phyloP scores from a whole-genome alignment of 2,113 vertebrate species.

The Nematolebias whitei region DNA sequence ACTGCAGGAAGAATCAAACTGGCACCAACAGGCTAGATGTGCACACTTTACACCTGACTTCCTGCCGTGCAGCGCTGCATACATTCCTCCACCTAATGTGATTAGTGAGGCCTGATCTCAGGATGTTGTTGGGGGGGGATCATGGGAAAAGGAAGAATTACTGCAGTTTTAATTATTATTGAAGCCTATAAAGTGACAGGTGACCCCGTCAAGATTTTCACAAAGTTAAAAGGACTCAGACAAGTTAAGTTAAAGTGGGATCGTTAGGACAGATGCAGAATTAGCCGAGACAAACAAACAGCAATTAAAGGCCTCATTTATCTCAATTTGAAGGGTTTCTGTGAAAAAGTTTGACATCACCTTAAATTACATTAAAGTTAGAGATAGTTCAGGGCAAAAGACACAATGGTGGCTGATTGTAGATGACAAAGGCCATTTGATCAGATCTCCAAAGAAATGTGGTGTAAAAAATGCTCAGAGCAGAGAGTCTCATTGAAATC shows the following conservation, averaged over 20 bases:
- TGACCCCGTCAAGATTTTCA: conserved; percentile 12
- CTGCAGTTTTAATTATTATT: background rate
- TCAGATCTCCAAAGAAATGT: background rate
- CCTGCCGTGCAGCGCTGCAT: conserved; percentile 27
- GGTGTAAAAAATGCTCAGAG: background rate
- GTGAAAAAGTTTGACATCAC: background rate
- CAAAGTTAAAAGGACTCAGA: conserved; percentile 20
- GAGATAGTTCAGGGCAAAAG: background rate
- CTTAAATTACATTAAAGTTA: too few relatives aligned
- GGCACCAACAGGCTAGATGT: conserved; percentile 19
- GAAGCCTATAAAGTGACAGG: background rate
- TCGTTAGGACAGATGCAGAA: background rate
- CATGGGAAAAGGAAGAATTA: conserved; percentile 24
- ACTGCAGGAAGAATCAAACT: background rate
- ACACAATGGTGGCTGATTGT: background rate
- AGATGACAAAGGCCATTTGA: background rate
- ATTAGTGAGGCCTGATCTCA: conserved; percentile 62
- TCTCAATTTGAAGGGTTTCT: background rate
- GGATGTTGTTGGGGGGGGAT: conserved; percentile 47
- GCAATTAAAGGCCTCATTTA: background rate
- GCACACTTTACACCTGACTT: conserved; percentile 35
- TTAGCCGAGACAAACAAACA: too few relatives aligned
- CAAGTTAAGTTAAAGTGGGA: background rate
- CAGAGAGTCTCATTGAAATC: background rate
- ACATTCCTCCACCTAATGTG: conserved; percentile 70